These are phyloP conservation scores for Polydrusus cervinus DNA, from an alignment of 2,888 invertebrate species.

Conservation along the genomic window DNA sequence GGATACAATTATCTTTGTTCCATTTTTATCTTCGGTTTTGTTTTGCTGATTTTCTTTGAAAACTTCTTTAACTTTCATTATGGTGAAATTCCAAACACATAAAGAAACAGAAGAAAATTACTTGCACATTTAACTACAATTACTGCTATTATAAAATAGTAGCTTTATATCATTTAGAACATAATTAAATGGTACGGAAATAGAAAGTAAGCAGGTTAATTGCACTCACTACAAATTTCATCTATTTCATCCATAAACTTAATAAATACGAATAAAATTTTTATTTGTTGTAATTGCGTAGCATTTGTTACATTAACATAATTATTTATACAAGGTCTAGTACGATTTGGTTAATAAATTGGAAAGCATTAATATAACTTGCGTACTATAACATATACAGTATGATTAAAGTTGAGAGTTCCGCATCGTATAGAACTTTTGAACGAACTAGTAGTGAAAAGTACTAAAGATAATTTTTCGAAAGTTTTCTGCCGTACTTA, in stretches of 20 bases:
- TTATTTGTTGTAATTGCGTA: neutral
- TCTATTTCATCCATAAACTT: neutral
- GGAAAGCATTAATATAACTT: neutral
- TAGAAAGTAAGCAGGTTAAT: slow-evolving; percentile 47
- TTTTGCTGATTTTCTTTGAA: neutral
- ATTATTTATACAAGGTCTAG: neutral
- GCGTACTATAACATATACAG: too few relatives aligned
- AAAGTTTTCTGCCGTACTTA: too few relatives aligned
- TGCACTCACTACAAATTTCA: slow-evolving; percentile 10
- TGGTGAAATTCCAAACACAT: neutral
- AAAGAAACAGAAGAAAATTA: slow-evolving; percentile 28
- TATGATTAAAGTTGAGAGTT: too few relatives aligned
- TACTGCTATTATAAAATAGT: slow-evolving; percentile 2
- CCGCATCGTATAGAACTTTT: too few relatives aligned
- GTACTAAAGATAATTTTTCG: too few relatives aligned
- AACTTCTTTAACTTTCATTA: neutral
- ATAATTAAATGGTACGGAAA: slow-evolving; percentile 39
- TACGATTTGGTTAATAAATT: neutral
- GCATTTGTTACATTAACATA: neutral
- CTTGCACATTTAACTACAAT: slow-evolving; percentile 34
- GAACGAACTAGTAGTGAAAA: too few relatives aligned
- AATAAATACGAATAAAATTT: slow-evolving; percentile 1
- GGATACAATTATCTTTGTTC: neutral
- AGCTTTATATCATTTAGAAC: slow-evolving; percentile 20
- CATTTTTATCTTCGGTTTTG: neutral